These are phyloP conservation scores for Saxidomus purpurata DNA, from an alignment of 1,140 invertebrate genomes.

Conservation along the genomic window DNA sequence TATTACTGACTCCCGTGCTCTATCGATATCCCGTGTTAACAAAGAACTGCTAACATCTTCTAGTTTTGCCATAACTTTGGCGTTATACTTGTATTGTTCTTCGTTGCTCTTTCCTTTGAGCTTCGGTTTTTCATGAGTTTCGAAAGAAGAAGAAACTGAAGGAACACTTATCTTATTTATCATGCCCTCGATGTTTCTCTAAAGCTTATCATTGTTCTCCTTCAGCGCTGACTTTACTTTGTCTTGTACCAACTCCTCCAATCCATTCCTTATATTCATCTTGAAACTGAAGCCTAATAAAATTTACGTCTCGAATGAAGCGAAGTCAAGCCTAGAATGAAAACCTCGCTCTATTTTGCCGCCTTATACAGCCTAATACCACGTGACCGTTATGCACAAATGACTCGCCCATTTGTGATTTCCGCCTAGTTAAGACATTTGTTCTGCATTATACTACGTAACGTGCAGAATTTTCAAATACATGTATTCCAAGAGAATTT, in stretches of 20 bases:
- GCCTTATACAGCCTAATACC: too few relatives aligned
- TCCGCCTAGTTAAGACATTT: too few relatives aligned
- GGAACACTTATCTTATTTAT: slow-evolving; percentile 27
- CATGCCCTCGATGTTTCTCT: neutral
- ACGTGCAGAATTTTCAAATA: neutral
- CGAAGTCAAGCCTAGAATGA: too few relatives aligned
- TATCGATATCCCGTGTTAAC: neutral
- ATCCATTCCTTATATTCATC: too few relatives aligned
- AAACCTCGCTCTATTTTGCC: neutral
- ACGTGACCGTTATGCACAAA: too few relatives aligned
- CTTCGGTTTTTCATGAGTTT: neutral
- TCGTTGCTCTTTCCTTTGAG: slow-evolving; percentile 30
- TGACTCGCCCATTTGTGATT: too few relatives aligned
- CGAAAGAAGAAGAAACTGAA: neutral
- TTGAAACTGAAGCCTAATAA: too few relatives aligned
- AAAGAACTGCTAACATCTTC: neutral
- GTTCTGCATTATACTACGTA: too few relatives aligned
- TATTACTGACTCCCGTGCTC: slow-evolving; percentile 6
- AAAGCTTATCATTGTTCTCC: neutral
- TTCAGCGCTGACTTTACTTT: neutral
- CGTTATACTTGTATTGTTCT: slow-evolving; percentile 29
- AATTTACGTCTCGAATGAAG: too few relatives aligned
- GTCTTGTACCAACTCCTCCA: too few relatives aligned
- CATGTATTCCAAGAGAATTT: too few relatives aligned
- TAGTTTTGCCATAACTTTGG: slow-evolving; percentile 11